A percentile compares a stretch with the other conserved stretches of the same genome.
These are phyloP conservation scores for Pyrrhosoma nymphula DNA, from an alignment of 2,888 invertebrate species.

Conservation along the genomic window DNA sequence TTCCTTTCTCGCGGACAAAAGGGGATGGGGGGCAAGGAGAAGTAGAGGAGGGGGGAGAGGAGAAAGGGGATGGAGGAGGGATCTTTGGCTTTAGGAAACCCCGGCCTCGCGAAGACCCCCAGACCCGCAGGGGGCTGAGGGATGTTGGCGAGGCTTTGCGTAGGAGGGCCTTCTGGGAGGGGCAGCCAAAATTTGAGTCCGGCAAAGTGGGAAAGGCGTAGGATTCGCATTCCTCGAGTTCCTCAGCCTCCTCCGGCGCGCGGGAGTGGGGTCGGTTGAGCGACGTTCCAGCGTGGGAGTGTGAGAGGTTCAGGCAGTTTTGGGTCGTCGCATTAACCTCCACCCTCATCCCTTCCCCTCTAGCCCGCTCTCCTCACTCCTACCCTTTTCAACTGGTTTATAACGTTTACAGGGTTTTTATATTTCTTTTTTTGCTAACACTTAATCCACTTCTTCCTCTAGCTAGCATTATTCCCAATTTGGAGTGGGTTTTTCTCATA, in stretches of 20 bases:
- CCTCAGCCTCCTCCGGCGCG: too few species aligned
- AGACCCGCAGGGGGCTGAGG: neutral
- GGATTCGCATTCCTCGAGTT: neutral
- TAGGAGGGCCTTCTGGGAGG: neutral
- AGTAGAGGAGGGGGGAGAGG: too few species aligned
- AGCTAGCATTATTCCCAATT: too few species aligned
- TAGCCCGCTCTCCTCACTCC: neutral
- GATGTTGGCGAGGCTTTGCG: neutral
- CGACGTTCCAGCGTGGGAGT: neutral
- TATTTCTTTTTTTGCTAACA: too few species aligned
- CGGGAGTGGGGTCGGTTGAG: neutral
- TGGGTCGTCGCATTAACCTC: constrained; percentile 17
- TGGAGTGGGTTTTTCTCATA: too few species aligned
- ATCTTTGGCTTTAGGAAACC: neutral
- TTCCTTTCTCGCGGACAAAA: neutral
- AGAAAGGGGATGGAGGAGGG: neutral
- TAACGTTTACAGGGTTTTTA: too few species aligned
- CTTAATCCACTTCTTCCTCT: too few species aligned
- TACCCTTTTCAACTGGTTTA: too few species aligned
- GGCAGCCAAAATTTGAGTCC: neutral
- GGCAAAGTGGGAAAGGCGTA: neutral
- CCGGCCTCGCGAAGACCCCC: neutral
- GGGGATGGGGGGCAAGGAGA: too few species aligned
- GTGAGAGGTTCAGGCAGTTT: neutral
- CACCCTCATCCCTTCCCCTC: neutral